Conservation (phyloP, 2,113 vertebrate species). For the Mustelus asterias region DNA sequence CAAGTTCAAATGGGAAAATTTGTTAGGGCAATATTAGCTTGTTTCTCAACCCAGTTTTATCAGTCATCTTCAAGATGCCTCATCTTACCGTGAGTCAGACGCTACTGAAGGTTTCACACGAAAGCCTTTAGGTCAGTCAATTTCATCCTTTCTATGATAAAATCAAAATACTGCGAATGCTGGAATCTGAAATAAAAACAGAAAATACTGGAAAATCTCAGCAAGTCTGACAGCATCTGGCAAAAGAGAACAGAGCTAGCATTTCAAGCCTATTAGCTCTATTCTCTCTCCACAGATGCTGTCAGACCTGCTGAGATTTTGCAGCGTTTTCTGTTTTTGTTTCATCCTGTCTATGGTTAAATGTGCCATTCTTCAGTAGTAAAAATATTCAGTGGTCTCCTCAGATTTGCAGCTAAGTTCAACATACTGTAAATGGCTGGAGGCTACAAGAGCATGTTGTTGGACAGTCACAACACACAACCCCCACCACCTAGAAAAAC, state of each 20-base stretch:
- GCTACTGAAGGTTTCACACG: background rate
- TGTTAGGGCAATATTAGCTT: background rate
- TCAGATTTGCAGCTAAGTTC: background rate
- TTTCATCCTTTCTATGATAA: background rate
- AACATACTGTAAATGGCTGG: background rate
- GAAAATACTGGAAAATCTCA: too few relatives aligned
- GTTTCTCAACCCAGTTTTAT: background rate
- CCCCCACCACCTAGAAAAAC: too few relatives aligned
- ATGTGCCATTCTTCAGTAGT: background rate
- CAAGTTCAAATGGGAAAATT: background rate
- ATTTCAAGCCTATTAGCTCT: too few relatives aligned
- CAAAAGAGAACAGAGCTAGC: too few relatives aligned
- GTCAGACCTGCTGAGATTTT: too few relatives aligned
- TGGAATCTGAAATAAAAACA: too few relatives aligned
- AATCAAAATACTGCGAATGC: too few relatives aligned
- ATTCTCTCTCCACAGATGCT: too few relatives aligned
- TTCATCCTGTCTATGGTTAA: background rate
- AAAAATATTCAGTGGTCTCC: background rate
- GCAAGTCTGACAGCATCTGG: too few relatives aligned
- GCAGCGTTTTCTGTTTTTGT: too few relatives aligned
- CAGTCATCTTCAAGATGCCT: too few relatives aligned
- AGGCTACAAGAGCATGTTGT: background rate
- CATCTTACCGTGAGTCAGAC: background rate
- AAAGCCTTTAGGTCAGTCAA: background rate
- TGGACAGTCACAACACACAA: background rate